Evolutionary conservation across 2,797 vertebrate genomes (phyloP), one percentile per base, ranked within the genome.

Genomic region (Gymnopithys bicolor): DNA sequence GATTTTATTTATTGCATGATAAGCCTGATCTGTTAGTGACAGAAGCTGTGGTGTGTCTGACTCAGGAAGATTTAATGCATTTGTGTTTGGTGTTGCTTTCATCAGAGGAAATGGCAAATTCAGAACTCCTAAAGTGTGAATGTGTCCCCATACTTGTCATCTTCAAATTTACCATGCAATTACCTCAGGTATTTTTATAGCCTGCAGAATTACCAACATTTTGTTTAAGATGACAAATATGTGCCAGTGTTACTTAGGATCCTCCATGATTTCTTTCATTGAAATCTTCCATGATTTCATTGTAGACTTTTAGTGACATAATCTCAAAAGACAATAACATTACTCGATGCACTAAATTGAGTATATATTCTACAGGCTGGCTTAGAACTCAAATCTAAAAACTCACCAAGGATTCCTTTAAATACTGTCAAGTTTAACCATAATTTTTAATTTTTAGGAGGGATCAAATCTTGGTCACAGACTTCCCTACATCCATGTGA

Each of bases 31-130:
- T 68, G 35, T 64, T 71, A 63, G 58, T 39, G 53, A 76, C 41
- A 92, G 66, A 32, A 91, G 83, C 62, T 90, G 59, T 74, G 19
- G 21, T 51, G 43, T 71, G 32, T 90, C 70, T 85, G 81, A 83
- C 76, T 94, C 62, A 81, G 63, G 41, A 69, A 91, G 91, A 56
- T 68, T 51, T 87, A 35, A 49, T 4, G 11, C 10, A 22, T 90
- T 92, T 70, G 75, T 76, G 28, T 92, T 63, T 59, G 37, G 24
- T 90, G 46, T 49, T 95, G 27, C 32, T 93, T 95, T 93, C 48
- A 63, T 75, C 67, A 89, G 15, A 66, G 35, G 22, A 75, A 92
- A 66, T 35, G 35, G 17, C n/a, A 84, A 69, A 58, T 62, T 92
- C 75, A 81, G 59, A 92, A 60, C 41, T 83, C 27, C 8, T 2